Evolutionary conservation across 1,140 invertebrate species (phyloP).

Genomic region (Melipona quadrifasciata): DNA sequence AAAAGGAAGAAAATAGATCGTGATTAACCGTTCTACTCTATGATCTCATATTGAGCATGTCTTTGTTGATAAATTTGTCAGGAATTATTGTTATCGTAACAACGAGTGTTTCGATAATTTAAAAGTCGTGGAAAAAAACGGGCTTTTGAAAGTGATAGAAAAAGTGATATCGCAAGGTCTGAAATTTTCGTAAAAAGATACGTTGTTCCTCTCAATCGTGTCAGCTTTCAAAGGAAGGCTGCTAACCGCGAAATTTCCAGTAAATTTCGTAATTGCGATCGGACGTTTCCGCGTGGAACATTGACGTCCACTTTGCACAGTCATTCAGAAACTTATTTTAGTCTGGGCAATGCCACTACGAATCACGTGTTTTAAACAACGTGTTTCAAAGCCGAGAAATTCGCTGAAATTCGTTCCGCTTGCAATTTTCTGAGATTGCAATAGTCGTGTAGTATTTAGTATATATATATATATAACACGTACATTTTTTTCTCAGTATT

Average conservation of each 20-base stretch:
- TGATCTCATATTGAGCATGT: too few species aligned
- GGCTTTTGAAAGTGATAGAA: not conserved
- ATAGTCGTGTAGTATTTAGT: not conserved
- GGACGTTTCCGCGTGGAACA: conserved; percentile 15
- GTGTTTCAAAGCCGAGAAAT: not conserved
- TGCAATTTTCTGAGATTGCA: too few species aligned
- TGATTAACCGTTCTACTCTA: too few species aligned
- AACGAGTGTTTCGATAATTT: not conserved
- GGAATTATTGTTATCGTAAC: too few species aligned
- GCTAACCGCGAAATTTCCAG: not conserved
- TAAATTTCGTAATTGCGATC: conserved; percentile 45
- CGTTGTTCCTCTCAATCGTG: not conserved
- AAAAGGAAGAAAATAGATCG: too few species aligned
- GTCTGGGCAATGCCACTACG: not conserved
- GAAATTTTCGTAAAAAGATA: not conserved
- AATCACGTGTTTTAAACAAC: not conserved
- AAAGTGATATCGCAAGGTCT: not conserved
- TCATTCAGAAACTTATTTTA: conserved; percentile 37
- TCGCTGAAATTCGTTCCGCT: too few species aligned
- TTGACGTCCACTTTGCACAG: conserved; percentile 22
- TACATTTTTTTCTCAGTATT: not conserved
- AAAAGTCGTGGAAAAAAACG: not conserved
- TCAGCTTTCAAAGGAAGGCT: not conserved
- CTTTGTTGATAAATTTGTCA: too few species aligned
- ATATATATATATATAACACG: too few species aligned